Percentiles rank a stretch among this genome's conserved stretches.
These are phyloP conservation scores for Apostichopus japonicus DNA, from an alignment of 35 echinoderm and acorn worm species.

Conservation along the genomic window DNA sequence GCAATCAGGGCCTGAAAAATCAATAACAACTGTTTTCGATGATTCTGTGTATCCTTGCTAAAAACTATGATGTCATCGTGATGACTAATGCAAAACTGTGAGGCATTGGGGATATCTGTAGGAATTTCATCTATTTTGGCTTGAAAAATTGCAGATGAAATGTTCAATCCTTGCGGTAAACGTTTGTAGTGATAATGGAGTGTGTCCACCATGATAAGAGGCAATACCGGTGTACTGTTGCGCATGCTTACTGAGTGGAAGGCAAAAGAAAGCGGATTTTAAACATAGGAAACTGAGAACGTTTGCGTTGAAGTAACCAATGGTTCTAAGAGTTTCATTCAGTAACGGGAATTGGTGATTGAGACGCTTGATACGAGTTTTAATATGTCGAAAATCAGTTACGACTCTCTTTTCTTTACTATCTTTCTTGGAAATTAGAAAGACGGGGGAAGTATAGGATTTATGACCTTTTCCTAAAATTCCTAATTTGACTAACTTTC, in stretches of 20 bases:
- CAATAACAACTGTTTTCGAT: slow-evolving; percentile 12
- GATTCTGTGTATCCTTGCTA: slow-evolving; percentile 18
- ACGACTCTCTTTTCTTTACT: slow-evolving; percentile 58
- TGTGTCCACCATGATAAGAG: slow-evolving; percentile 40
- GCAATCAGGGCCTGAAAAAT: not conserved
- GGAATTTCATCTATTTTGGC: slow-evolving; percentile 55
- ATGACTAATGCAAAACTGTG: slow-evolving; percentile 57
- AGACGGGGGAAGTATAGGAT: slow-evolving; percentile 70
- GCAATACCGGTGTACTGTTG: slow-evolving; percentile 67
- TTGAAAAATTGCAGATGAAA: slow-evolving; percentile 51
- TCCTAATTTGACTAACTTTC: slow-evolving; percentile 57
- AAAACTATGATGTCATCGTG: slow-evolving; percentile 67
- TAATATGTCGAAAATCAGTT: slow-evolving; percentile 58
- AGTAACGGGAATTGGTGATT: slow-evolving; percentile 63
- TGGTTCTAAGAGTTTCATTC: slow-evolving; percentile 56
- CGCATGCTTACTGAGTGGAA: slow-evolving; percentile 42
- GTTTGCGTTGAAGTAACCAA: slow-evolving; percentile 45
- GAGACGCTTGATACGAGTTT: slow-evolving; percentile 53
- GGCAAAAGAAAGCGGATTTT: slow-evolving; percentile 60
- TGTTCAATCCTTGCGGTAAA: slow-evolving; percentile 41
- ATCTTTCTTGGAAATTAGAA: slow-evolving; percentile 62
- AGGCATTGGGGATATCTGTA: slow-evolving; percentile 29
- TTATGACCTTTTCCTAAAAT: slow-evolving; percentile 60
- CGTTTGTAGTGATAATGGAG: not conserved
- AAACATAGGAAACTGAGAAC: slow-evolving; percentile 57